phyloP scores from a whole-genome alignment of 1,140 invertebrate species.

The Meloidogyne hapla region DNA sequence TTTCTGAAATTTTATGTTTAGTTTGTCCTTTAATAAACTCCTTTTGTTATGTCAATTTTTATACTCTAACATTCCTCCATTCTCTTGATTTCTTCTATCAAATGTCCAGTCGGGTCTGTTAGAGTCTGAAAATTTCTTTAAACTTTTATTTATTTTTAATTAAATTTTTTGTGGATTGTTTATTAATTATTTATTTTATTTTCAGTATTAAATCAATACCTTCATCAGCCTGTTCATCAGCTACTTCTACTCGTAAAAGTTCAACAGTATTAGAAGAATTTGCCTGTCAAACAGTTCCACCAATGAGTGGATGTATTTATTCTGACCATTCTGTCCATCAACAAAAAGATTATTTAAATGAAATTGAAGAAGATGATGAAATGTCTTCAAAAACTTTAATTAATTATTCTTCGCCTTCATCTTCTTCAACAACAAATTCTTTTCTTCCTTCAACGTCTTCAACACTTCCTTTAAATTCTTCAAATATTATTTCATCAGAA shows the following conservation, averaged over 20 bases:
- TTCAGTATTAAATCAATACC: slow-evolving; percentile 16
- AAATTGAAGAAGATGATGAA: neutral
- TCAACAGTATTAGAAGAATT: slow-evolving; percentile 53
- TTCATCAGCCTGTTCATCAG: slow-evolving; percentile 25
- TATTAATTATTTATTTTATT: neutral
- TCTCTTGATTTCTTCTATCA: neutral
- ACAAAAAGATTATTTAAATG: slow-evolving; percentile 4
- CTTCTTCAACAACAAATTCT: neutral
- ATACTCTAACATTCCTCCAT: neutral
- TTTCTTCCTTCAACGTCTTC: neutral
- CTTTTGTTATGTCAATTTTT: no score
- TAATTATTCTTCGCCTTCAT: neutral
- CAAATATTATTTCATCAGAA: neutral
- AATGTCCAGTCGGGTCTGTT: neutral
- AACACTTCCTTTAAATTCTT: neutral
- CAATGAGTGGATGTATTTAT: no score
- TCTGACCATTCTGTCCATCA: slow-evolving; percentile 21
- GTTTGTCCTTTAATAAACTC: no score
- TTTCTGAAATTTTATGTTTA: no score
- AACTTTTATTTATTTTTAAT: no score
- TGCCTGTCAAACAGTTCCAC: slow-evolving; percentile 44
- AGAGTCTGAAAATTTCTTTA: neutral
- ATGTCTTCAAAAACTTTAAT: neutral
- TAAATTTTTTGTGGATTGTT: no score
- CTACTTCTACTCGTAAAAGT: slow-evolving; percentile 40